A percentile compares a stretch with the other conserved stretches of the same genome.
These are phyloP conservation scores for Microvelia longipes DNA, from an alignment of 1,140 invertebrate species.

Conservation along the genomic window DNA sequence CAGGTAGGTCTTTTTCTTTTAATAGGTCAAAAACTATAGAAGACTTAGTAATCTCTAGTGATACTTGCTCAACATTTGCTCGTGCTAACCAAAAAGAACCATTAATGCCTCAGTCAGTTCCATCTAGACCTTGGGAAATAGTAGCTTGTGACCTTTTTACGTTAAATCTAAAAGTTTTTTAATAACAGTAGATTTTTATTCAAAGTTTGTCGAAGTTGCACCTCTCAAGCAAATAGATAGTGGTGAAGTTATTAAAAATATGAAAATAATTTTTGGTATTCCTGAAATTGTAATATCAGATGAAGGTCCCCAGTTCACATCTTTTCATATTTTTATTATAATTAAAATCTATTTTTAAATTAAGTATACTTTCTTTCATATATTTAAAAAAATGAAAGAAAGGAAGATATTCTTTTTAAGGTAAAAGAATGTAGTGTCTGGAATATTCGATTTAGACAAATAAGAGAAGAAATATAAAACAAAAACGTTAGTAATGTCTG, in stretches of 20 bases:
- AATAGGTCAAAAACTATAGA: not conserved
- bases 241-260: not conserved
- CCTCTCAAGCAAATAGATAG: not conserved
- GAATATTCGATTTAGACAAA: too few species aligned
- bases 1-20: not conserved
- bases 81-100: not conserved
- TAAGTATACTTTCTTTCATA: too few species aligned
- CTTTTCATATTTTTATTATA: too few species aligned
- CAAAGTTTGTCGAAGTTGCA: not conserved
- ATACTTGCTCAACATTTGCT: not conserved
- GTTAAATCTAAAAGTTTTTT: not conserved
- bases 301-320: not conserved
- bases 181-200: not conserved
- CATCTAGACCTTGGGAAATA: not conserved
- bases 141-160: not conserved
- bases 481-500: too few species aligned
- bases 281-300: not conserved
- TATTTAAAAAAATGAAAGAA: too few species aligned
- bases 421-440: too few species aligned
- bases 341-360: too few species aligned
- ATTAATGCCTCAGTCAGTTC: not conserved
- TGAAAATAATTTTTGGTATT: not conserved
- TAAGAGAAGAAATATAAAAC: too few species aligned
- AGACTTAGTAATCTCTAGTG: not conserved
- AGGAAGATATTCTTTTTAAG: too few species aligned